Conservation (phyloP, 1,140 invertebrate species). For the Cryptotermes secundus region DNA sequence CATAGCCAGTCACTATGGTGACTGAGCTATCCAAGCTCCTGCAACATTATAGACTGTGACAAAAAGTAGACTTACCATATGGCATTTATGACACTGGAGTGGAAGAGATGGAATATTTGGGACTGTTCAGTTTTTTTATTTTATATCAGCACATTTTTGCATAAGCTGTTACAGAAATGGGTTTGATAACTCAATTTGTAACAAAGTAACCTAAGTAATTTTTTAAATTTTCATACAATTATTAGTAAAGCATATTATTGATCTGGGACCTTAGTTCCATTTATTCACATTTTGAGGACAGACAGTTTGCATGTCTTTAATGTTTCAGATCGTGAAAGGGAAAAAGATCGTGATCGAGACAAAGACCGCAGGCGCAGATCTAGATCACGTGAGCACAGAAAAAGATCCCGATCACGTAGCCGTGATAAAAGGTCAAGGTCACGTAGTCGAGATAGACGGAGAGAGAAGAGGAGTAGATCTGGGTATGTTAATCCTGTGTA, state of each 20-base stretch:
- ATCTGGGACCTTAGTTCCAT: neutral
- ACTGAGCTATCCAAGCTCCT: no score
- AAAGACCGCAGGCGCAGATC: slow-evolving; percentile 62
- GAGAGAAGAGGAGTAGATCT: slow-evolving; percentile 57
- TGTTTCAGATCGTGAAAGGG: slow-evolving; percentile 43
- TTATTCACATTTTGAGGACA: slow-evolving; percentile 11
- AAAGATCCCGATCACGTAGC: slow-evolving; percentile 64
- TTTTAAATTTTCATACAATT: no score
- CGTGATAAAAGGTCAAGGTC: slow-evolving; percentile 53
- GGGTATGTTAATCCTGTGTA: slow-evolving; percentile 34
- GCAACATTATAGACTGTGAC: no score
- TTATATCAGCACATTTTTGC: no score
- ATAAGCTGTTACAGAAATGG: neutral
- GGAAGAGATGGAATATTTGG: no score
- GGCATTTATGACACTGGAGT: no score
- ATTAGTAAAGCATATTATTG: neutral
- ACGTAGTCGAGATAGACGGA: slow-evolving; percentile 47
- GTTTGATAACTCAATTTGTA: neutral
- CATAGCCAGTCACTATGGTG: no score
- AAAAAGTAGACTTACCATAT: no score
- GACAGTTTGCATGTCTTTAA: neutral
- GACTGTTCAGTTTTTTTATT: no score
- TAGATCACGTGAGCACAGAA: slow-evolving; percentile 65
- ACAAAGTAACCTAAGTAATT: no score
- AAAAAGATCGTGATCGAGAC: slow-evolving; percentile 58